Percentiles rank a stretch among this genome's conserved stretches.
phyloP scores from a whole-genome alignment of 2,113 vertebrate species.

The Lethenteron reissneri region DNA sequence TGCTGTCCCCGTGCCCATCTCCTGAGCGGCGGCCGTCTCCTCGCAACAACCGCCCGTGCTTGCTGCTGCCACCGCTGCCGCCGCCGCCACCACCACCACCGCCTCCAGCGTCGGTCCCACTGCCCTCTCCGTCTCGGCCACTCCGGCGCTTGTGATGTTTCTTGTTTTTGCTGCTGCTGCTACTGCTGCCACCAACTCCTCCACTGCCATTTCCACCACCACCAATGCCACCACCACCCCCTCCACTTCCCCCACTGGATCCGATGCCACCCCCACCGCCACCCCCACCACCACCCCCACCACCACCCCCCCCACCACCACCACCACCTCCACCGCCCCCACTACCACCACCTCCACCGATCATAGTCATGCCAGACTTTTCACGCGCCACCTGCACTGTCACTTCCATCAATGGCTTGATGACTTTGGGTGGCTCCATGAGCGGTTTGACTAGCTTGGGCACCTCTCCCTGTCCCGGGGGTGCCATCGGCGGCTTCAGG shows the following conservation, averaged over 20 bases:
- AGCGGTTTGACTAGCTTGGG: neutral
- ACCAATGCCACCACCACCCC: neutral
- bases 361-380: neutral
- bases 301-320: neutral
- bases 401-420: neutral
- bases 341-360: neutral
- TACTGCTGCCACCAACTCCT: slow-evolving; percentile 1
- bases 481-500: too few relatives aligned
- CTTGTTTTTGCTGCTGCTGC: slow-evolving; percentile 2
- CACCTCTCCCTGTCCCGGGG: too few relatives aligned
- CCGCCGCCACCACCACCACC: neutral
- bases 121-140: neutral
- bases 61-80: too few relatives aligned
- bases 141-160: slow-evolving; percentile 2
- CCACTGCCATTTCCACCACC: neutral
- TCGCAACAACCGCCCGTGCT: too few relatives aligned
- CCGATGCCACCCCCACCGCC: neutral
- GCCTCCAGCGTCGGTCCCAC: neutral
- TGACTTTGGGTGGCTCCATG: neutral
- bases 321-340: neutral
- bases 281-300: neutral
- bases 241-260: neutral
- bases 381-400: neutral
- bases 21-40: neutral
- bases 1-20: neutral